Base-by-base conservation (phyloP, 1,140 invertebrate genomes). In the Asobara japonica region DNA sequence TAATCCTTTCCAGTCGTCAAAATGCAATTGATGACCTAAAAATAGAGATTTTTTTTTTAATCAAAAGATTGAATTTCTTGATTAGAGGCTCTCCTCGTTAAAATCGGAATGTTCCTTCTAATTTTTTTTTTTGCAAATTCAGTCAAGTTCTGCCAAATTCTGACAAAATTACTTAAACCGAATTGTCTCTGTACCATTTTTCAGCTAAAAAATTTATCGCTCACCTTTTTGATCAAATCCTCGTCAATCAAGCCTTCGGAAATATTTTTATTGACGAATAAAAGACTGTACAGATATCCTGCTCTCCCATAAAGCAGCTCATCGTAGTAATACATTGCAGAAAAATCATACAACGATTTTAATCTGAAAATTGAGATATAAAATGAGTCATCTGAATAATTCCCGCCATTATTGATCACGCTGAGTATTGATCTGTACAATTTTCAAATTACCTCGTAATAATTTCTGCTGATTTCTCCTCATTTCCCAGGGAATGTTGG, bases 241-340 rank as follows among this genome's bases (percentile, higher is more conserved):
- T 86, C 82, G 65, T 89, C 83, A 75, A 90, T 81, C 18, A 86
- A 83, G 67, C 83, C 68, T 11, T 85, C 76, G 25, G 80, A 79
- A 69, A 92, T 87, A 81, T 94, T 82, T 78, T 91, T 89, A 73
- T 92, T 92, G 3, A 94, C 87, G 86, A 92, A 94, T 1, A 95
- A 80, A 16, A 95, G 84, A 41, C 93, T 86, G 88, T 90, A 95
- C n/a, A 98, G 84, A 86, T 95, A 97, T 25, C 96, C 96, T 82
- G 89, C 90, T 81, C 94, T 89, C 18, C 96, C 96, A 89, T 95
- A 96, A 6, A 97, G 84, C 30, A 96, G 80, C 87, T 97, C 96
- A 90, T 97, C 94, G 0, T 94, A 91, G 67, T 81, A 76, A 56
- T 82, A 74, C 45, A 89, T 84, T 75, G 90, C 78, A 72, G 91